Conservation (phyloP, 1,140 invertebrate genomes). For the Platyscapa corneri region DNA sequence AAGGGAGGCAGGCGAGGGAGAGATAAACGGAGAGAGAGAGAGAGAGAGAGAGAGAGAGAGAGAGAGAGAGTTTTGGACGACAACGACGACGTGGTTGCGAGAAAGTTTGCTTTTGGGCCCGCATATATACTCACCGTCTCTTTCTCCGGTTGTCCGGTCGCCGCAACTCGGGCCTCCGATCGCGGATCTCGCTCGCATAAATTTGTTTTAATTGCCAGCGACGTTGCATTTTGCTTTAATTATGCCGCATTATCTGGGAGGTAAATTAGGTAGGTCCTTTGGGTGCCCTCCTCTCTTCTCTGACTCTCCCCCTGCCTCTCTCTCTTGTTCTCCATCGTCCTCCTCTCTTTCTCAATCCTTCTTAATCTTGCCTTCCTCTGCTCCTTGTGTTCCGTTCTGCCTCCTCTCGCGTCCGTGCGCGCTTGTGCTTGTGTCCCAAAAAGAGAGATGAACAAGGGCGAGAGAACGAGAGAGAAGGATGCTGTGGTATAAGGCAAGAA, state of each 20-base stretch:
- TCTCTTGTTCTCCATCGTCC: slow-evolving; percentile 36
- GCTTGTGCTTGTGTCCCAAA: slow-evolving; percentile 17
- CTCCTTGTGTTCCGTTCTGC: slow-evolving; percentile 33
- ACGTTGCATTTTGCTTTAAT: slow-evolving; percentile 76
- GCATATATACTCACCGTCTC: slow-evolving; percentile 18
- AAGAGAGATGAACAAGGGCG: slow-evolving; percentile 45
- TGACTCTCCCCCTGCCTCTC: slow-evolving; percentile 34
- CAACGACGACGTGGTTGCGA: slow-evolving; percentile 30
- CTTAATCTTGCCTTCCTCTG: slow-evolving; percentile 44
- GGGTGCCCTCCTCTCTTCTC: slow-evolving; percentile 57
- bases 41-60: slow-evolving; percentile 1
- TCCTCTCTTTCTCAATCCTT: slow-evolving; percentile 49
- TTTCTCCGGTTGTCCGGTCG: slow-evolving; percentile 10
- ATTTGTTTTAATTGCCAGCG: slow-evolving; percentile 76
- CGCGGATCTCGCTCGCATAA: slow-evolving; percentile 75
- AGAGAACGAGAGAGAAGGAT: slow-evolving; percentile 26
- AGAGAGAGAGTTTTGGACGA: neutral
- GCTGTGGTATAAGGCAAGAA: slow-evolving; percentile 29
- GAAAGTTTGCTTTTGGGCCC: slow-evolving; percentile 37
- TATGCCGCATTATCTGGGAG: slow-evolving; percentile 76
- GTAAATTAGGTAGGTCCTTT: slow-evolving; percentile 74
- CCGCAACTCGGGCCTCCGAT: slow-evolving; percentile 59
- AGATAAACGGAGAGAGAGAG: neutral
- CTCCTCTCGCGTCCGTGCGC: neutral
- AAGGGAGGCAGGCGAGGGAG: neutral